Conservation (phyloP, 1,140 invertebrate species). For the Pygmarrhopalites habei region DNA sequence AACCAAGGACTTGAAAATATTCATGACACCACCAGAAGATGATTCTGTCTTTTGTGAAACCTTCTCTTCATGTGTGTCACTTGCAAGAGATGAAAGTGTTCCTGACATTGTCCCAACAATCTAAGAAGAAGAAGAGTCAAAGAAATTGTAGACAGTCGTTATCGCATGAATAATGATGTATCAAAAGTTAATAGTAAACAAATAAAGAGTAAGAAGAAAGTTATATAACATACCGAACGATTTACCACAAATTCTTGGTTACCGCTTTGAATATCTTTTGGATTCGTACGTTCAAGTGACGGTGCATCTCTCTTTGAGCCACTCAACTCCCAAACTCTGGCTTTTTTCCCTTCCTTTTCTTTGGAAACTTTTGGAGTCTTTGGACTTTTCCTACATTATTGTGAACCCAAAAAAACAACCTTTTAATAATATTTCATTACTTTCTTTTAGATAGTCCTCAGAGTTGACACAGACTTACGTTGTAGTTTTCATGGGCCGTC, state of each 20-base stretch:
- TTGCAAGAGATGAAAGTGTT: constrained; percentile 58
- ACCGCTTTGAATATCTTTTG: constrained; percentile 46
- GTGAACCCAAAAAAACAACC: constrained; percentile 1
- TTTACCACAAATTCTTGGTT: constrained; percentile 21
- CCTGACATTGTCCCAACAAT: constrained; percentile 75
- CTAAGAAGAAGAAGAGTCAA: constrained; percentile 46
- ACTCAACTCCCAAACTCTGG: constrained; percentile 78
- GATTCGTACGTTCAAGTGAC: constrained; percentile 68
- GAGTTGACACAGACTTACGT: neutral
- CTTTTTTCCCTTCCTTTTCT: constrained; percentile 61
- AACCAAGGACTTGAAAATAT: constrained; percentile 63
- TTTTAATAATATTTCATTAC: neutral
- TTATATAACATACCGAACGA: constrained; percentile 23
- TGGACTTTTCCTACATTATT: constrained; percentile 55
- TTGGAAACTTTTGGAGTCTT: constrained; percentile 41
- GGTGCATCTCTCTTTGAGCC: constrained; percentile 72
- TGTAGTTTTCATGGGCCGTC: neutral
- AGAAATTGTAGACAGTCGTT: no score
- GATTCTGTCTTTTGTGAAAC: constrained; percentile 43
- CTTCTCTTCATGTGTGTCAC: constrained; percentile 52
- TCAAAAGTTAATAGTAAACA: no score
- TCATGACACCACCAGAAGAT: constrained; percentile 16
- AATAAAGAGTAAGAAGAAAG: neutral
- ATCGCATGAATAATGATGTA: no score
- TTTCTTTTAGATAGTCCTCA: neutral